Conservation (phyloP, 1,140 invertebrate species). For the Maniola jurtina region DNA sequence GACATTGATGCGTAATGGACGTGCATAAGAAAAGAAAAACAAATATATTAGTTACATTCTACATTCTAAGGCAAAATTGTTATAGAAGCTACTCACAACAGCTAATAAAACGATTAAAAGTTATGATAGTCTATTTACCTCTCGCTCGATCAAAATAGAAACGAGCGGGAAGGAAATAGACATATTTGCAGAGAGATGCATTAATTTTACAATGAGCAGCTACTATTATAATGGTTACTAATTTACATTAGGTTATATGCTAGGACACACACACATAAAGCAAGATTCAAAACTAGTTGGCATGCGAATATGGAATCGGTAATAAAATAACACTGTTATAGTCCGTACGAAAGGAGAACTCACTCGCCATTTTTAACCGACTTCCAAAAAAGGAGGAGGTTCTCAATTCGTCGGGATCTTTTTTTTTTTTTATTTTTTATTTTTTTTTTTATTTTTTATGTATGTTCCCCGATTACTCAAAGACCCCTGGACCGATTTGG, state of each 20-base stretch:
- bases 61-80: not conserved
- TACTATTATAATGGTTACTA: not conserved
- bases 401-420: no score
- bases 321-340: no score
- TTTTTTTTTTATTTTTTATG: no score
- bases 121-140: no score
- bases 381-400: no score
- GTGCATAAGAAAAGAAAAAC: conserved; percentile 22
- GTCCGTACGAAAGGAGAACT: no score
- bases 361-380: no score
- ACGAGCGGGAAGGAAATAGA: no score
- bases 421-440: no score
- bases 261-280: conserved; percentile 2
- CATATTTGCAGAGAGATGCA: not conserved
- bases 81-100: not conserved
- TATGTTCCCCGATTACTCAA: no score
- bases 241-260: not conserved
- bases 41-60: conserved; percentile 18
- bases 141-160: no score
- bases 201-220: not conserved
- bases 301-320: not conserved
- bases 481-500: no score
- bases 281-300: not conserved
- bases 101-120: not conserved
- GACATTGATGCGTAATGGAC: conserved; percentile 14